These are phyloP conservation scores for Parapsyche elsis DNA, from an alignment of 1,140 invertebrate species.

Conservation along the genomic window DNA sequence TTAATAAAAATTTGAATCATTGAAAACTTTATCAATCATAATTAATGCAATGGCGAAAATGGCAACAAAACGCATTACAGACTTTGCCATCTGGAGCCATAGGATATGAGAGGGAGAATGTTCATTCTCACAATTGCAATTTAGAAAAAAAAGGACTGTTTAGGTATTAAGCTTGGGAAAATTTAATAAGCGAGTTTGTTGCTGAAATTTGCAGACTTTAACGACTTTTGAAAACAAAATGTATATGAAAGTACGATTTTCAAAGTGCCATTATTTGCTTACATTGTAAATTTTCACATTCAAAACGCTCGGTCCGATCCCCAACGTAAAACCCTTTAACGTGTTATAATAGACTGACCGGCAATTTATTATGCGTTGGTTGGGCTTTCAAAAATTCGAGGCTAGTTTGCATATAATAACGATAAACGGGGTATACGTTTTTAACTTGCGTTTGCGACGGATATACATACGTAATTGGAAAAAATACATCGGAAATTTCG, in stretches of 20 bases:
- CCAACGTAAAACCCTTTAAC: not conserved
- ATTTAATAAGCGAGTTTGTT: slow-evolving; percentile 49
- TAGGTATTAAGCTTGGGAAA: no score
- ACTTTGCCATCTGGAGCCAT: no score
- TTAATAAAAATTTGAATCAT: not conserved
- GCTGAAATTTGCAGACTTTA: slow-evolving; percentile 50
- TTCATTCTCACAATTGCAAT: not conserved
- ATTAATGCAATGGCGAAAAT: not conserved
- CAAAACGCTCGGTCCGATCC: not conserved
- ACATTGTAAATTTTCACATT: slow-evolving; percentile 1
- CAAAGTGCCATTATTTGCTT: slow-evolving; percentile 4
- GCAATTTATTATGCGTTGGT: not conserved
- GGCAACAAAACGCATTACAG: no score
- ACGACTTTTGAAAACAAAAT: slow-evolving; percentile 50
- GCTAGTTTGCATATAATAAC: not conserved
- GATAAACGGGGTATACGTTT: not conserved
- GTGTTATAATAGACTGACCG: not conserved
- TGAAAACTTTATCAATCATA: not conserved
- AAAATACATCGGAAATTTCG: no score
- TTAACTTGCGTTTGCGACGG: no score
- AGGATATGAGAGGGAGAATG: not conserved
- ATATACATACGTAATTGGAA: no score
- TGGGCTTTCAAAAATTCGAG: not conserved
- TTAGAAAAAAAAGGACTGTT: no score
- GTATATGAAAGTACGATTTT: slow-evolving; percentile 21